Conservation (phyloP, 1,140 invertebrate genomes). For the Lasioglossum baleicum region DNA sequence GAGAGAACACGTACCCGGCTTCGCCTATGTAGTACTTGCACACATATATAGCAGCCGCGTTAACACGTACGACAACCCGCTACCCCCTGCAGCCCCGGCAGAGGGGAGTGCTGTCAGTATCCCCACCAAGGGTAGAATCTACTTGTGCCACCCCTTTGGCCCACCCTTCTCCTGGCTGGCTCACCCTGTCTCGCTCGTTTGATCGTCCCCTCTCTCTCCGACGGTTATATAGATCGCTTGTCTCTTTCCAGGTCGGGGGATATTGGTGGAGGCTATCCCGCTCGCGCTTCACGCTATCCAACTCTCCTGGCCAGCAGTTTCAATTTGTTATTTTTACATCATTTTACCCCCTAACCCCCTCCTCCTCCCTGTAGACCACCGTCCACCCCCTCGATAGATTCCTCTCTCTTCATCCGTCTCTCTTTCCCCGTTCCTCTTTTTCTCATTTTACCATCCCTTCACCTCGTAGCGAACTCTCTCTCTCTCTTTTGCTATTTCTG, state of each 20-base stretch:
- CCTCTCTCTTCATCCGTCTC: conserved; percentile 38
- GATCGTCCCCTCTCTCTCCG: conserved; percentile 20
- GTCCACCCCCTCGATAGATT: conserved; percentile 16
- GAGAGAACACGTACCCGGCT: not conserved
- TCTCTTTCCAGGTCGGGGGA: conserved; percentile 3
- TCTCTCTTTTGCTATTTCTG: conserved; percentile 44
- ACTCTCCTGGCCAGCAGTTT: conserved; percentile 69
- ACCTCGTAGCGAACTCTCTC: conserved; percentile 18
- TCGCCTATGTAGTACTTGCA: not conserved
- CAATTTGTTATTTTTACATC: conserved; percentile 78
- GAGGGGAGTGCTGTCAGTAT: conserved; percentile 35
- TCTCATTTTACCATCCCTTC: not conserved
- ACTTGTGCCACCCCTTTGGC: conserved; percentile 52
- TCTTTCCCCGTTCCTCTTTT: conserved; percentile 41
- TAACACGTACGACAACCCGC: conserved; percentile 46
- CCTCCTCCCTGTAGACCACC: conserved; percentile 50
- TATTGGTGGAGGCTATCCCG: conserved; percentile 11
- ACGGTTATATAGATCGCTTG: conserved; percentile 20
- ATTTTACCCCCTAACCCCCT: conserved; percentile 68
- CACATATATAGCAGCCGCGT: conserved; percentile 28
- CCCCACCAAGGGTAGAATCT: conserved; percentile 32
- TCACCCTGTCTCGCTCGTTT: conserved; percentile 21
- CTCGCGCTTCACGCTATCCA: conserved; percentile 28
- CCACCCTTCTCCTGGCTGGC: conserved; percentile 31
- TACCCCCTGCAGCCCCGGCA: conserved; percentile 8